phyloP scores from a whole-genome alignment of 2,113 vertebrate genomes.

The Lutjanus erythropterus region DNA sequence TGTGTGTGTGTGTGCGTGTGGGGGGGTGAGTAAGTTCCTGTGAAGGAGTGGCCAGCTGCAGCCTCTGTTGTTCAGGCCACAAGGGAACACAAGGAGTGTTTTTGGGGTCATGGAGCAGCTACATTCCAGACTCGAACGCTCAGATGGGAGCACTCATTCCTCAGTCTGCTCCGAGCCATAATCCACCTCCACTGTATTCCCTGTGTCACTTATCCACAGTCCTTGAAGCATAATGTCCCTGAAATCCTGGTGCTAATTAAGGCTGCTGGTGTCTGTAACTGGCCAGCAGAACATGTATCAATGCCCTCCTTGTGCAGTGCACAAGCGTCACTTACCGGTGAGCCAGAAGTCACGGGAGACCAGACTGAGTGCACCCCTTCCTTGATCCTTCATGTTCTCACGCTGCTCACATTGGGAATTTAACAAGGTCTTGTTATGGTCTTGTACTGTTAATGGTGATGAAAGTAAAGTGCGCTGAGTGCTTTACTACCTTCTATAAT shows the following conservation, averaged over 20 bases:
- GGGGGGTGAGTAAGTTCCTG: slow-evolving; percentile 28
- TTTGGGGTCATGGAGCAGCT: slow-evolving; percentile 73
- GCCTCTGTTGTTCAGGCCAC: slow-evolving; percentile 69
- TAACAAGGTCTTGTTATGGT: slow-evolving; percentile 46
- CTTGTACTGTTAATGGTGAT: slow-evolving; percentile 38
- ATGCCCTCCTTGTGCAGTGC: slow-evolving; percentile 47
- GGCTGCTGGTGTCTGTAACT: slow-evolving; percentile 44
- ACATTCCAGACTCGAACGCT: slow-evolving; percentile 73
- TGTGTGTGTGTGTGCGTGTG: neutral
- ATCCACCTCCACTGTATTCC: slow-evolving; percentile 43
- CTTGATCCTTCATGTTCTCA: slow-evolving; percentile 55
- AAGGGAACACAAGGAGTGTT: slow-evolving; percentile 65
- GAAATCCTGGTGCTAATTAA: slow-evolving; percentile 68
- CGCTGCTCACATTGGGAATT: slow-evolving; percentile 48
- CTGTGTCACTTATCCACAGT: slow-evolving; percentile 41
- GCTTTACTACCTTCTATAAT: slow-evolving; percentile 39
- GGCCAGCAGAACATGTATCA: slow-evolving; percentile 28
- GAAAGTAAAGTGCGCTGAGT: slow-evolving; percentile 24
- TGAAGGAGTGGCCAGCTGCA: slow-evolving; percentile 70
- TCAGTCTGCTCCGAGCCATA: slow-evolving; percentile 37
- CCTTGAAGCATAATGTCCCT: slow-evolving; percentile 37
- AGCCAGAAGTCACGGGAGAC: slow-evolving; percentile 50
- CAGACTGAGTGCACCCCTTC: slow-evolving; percentile 19
- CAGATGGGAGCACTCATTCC: slow-evolving; percentile 60
- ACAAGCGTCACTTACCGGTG: slow-evolving; percentile 48